Base-by-base conservation (phyloP, 2,113 vertebrate species). In the Apus apus region DNA sequence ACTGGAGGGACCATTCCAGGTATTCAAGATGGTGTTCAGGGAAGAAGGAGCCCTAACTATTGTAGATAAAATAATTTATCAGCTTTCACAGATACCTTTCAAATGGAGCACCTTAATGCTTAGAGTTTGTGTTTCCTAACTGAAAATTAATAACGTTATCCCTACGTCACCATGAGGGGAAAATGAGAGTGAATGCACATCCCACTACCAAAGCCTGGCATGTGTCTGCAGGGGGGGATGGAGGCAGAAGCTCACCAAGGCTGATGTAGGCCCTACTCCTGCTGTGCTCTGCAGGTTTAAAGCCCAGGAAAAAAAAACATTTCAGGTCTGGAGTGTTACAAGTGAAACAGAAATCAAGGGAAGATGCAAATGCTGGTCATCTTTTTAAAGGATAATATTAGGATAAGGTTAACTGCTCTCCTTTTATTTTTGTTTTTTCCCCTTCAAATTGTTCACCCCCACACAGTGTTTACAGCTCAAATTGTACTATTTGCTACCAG, bases 161-260 rank as follows among this genome's bases (percentile, higher is more conserved):
- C 6, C 16, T 18, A 23, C 0, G 0, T 27, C 67, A 78, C 36
- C 1, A 0, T 15, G 9, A n/a, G 27, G 19, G 3, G 51, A 62
- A 84, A 51, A 27, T 5, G 11, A 67, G 36, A 46, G 11, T 0
- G 0, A 48, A 80, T 65, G 18, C 2, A 0, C 25, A 22, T 51
- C 18, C 8, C 0, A 0, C 36, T 40, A 43, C 34, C 60, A n/a
- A 60, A 54, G 50, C 54, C 9, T 9, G 6, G 27, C 2, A 0
- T 2, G 2, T 1, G 0, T 32, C 80, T 36, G 25, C 7, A 5
- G 9, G 36, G 38, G 36, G 58, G 54, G 11, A 51, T 2, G 20
- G 50, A 34, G 13, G 38, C 29, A 77, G 68, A 29, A 27, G 68
- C 85, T 77, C 54, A 36, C 9, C 38, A 30, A 18, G n/a, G n/a